Evolutionary conservation across 2,113 vertebrate species (phyloP).

Genomic region (Proterorhinus semilunaris): DNA sequence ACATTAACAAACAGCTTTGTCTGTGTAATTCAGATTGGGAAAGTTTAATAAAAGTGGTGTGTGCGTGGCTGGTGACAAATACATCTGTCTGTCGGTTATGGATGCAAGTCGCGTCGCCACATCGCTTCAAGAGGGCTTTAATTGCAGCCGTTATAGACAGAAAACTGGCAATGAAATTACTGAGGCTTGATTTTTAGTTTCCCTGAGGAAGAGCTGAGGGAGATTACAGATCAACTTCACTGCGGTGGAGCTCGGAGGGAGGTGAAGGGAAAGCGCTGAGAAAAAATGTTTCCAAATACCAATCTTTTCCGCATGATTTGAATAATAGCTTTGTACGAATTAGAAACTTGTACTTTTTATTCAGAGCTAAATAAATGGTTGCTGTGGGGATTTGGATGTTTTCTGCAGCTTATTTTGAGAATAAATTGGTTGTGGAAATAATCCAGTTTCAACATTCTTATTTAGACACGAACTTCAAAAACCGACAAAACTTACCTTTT

Average conservation of each 20-base stretch:
- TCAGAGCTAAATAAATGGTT: not conserved
- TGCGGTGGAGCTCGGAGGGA: slow-evolving; percentile 2
- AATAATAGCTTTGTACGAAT: not conserved
- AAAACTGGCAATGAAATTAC: slow-evolving; percentile 15
- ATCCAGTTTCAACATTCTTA: not conserved
- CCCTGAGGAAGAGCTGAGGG: not conserved
- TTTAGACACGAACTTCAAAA: too few species aligned
- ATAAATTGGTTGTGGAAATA: not conserved
- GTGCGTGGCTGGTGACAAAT: slow-evolving; percentile 12
- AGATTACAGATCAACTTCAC: slow-evolving; percentile 4
- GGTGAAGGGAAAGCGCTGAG: not conserved
- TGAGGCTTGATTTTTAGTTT: not conserved
- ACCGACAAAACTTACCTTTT: too few species aligned
- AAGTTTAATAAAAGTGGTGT: not conserved
- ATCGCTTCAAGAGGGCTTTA: slow-evolving; percentile 10
- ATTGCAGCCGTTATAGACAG: slow-evolving; percentile 18
- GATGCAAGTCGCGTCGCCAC: not conserved
- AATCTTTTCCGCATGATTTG: not conserved
- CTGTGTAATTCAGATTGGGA: slow-evolving; percentile 13
- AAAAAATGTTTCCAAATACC: not conserved
- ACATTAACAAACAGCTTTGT: slow-evolving; percentile 6
- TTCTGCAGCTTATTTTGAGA: not conserved
- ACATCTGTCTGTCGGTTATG: not conserved
- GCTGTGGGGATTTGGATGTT: not conserved
- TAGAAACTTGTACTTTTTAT: not conserved